A percentile compares a stretch with the other conserved stretches of the same genome.
phyloP scores from a whole-genome alignment of 1,140 invertebrate genomes.

The Drosophila trapezifrons region DNA sequence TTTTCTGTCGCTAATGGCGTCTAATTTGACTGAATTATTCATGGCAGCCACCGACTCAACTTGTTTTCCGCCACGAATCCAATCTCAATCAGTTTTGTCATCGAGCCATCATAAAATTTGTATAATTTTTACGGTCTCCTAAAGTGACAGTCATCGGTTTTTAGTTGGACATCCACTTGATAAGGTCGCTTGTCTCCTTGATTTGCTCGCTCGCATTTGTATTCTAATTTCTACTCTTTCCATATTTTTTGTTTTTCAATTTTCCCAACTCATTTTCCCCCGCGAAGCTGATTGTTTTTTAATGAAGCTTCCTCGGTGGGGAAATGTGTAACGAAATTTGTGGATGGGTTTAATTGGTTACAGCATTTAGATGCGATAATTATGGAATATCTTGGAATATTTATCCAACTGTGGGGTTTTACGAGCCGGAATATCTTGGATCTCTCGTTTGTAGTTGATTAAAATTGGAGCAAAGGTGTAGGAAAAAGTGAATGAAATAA shows the following conservation, averaged over 20 bases:
- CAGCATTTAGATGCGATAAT: slow-evolving; percentile 69
- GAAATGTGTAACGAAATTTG: slow-evolving; percentile 75
- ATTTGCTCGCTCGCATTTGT: slow-evolving; percentile 74
- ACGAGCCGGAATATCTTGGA: slow-evolving; percentile 8
- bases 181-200: slow-evolving; percentile 64
- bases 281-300: slow-evolving; percentile 67
- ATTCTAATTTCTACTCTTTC: slow-evolving; percentile 54
- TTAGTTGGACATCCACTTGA: slow-evolving; percentile 65
- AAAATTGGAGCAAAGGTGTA: slow-evolving; percentile 42
- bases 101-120: slow-evolving; percentile 77
- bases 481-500: slow-evolving; percentile 36
- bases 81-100: slow-evolving; percentile 76
- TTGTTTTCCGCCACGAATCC: slow-evolving; percentile 57
- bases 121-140: slow-evolving; percentile 77
- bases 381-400: slow-evolving; percentile 54
- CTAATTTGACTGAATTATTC: slow-evolving; percentile 79
- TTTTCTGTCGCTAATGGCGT: slow-evolving; percentile 63
- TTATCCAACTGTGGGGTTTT: slow-evolving; percentile 30
- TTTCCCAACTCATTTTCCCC: slow-evolving; percentile 39
- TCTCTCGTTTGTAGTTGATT: slow-evolving; percentile 57
- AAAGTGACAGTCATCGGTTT: slow-evolving; percentile 75
- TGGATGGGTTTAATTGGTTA: slow-evolving; percentile 75
- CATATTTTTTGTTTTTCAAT: slow-evolving; percentile 35
- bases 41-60: slow-evolving; percentile 68
- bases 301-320: slow-evolving; percentile 60